Conservation (phyloP, 2,888 invertebrate genomes). For the Epicampocera succincta region DNA sequence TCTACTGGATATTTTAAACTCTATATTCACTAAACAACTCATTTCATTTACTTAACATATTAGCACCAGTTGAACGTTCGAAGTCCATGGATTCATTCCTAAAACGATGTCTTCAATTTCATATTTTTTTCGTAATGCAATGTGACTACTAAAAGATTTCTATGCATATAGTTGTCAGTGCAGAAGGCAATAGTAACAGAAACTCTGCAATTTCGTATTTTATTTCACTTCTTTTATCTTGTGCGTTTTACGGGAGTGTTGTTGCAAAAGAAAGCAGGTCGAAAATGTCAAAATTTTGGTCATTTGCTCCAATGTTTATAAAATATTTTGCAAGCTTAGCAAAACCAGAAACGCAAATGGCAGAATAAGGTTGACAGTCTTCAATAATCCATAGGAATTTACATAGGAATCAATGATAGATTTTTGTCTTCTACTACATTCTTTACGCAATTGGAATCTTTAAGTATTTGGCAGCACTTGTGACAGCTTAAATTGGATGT, state of each 20-base stretch:
- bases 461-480: no score
- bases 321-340: slow-evolving; percentile 60
- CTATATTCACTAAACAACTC: no score
- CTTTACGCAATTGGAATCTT: no score
- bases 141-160: slow-evolving; percentile 66
- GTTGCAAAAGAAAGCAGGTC: slow-evolving; percentile 61
- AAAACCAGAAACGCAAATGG: slow-evolving; percentile 58
- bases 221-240: slow-evolving; percentile 57
- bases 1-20: no score
- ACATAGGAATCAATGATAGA: no score
- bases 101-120: slow-evolving; percentile 57
- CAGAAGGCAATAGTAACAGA: slow-evolving; percentile 39
- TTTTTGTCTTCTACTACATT: no score
- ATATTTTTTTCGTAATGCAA: slow-evolving; percentile 67
- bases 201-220: slow-evolving; percentile 49
- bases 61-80: slow-evolving; percentile 49
- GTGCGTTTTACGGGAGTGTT: slow-evolving; percentile 57
- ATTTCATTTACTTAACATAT: no score
- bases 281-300: slow-evolving; percentile 62
- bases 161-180: slow-evolving; percentile 67
- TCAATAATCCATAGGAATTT: slow-evolving; percentile 1
- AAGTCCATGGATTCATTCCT: slow-evolving; percentile 69
- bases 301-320: slow-evolving; percentile 65
- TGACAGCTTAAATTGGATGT: no score
- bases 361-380: slow-evolving; percentile 10